These are phyloP conservation scores for Callinectes sapidus DNA, from an alignment of 2,888 invertebrate genomes.

Conservation along the genomic window DNA sequence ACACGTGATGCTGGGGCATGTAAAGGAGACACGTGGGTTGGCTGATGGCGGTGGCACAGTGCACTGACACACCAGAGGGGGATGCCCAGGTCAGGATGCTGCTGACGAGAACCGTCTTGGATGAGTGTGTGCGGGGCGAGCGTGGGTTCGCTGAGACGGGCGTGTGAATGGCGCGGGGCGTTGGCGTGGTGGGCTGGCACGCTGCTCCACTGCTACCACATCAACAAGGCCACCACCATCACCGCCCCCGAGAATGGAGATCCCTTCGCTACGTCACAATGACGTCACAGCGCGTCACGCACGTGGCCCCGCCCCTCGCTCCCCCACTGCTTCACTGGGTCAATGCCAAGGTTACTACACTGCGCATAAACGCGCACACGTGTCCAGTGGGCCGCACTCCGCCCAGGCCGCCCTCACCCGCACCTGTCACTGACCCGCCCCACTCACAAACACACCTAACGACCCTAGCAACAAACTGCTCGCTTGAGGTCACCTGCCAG, in stretches of 20 bases:
- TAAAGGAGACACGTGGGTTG: not conserved
- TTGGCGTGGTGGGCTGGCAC: constrained; percentile 43
- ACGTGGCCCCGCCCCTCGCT: constrained; percentile 60
- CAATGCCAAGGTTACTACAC: constrained; percentile 70
- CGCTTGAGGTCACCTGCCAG: not conserved
- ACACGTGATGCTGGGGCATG: not conserved
- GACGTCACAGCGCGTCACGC: constrained; percentile 65
- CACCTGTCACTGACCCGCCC: constrained; percentile 16
- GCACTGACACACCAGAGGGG: not conserved
- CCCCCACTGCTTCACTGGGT: constrained; percentile 66
- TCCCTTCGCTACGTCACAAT: constrained; percentile 62
- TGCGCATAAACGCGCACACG: constrained; percentile 55
- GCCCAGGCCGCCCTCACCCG: constrained; percentile 39
- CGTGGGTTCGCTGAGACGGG: not conserved
- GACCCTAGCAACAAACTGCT: not conserved
- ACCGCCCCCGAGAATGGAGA: constrained; percentile 54
- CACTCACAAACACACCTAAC: not conserved
- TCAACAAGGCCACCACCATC: constrained; percentile 51
- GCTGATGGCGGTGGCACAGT: not conserved
- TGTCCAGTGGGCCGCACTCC: constrained; percentile 45
- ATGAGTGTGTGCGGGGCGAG: not conserved
- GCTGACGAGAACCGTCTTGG: not conserved
- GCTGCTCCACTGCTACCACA: constrained; percentile 47
- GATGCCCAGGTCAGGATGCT: constrained; percentile 1
- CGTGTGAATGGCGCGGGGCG: constrained; percentile 26